Evolutionary conservation across 2,797 vertebrate genomes (phyloP).

Genomic region (Ibycter americanus): DNA sequence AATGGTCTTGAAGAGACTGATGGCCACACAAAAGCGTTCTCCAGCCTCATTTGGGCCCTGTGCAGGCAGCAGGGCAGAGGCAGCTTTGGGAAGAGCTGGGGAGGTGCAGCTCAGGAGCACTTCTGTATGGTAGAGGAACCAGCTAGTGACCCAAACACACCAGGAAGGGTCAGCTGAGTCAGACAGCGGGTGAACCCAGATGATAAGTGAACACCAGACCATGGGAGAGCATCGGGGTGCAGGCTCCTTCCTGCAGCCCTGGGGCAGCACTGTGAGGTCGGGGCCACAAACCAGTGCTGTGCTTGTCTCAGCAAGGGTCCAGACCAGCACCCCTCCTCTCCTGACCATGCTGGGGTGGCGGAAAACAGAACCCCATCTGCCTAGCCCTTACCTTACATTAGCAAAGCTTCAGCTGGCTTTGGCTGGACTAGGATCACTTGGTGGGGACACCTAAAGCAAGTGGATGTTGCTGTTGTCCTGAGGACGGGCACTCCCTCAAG

Average conservation of each 20-base stretch:
- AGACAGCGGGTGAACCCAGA: background rate
- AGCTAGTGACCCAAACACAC: background rate
- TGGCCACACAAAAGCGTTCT: background rate
- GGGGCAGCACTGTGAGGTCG: rapidly evolving
- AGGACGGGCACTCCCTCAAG: background rate
- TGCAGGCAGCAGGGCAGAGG: background rate
- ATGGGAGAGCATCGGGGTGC: background rate
- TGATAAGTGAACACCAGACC: background rate
- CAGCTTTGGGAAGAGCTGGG: background rate
- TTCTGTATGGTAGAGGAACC: background rate
- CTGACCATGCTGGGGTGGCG: background rate
- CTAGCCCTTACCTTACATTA: background rate
- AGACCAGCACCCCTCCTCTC: background rate
- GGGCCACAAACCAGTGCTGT: background rate
- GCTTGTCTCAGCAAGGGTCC: background rate
- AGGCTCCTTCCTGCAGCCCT: background rate
- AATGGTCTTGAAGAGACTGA: constrained; percentile 33
- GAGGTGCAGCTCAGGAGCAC: background rate
- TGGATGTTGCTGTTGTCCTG: background rate
- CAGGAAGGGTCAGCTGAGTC: background rate
- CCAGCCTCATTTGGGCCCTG: background rate
- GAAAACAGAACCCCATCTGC: background rate
- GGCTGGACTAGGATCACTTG: background rate
- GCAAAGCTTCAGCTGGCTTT: background rate
- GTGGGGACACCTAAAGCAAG: background rate